These are phyloP conservation scores for Mimumesa dahlbomi DNA, from an alignment of 2,888 invertebrate genomes.

Conservation along the genomic window DNA sequence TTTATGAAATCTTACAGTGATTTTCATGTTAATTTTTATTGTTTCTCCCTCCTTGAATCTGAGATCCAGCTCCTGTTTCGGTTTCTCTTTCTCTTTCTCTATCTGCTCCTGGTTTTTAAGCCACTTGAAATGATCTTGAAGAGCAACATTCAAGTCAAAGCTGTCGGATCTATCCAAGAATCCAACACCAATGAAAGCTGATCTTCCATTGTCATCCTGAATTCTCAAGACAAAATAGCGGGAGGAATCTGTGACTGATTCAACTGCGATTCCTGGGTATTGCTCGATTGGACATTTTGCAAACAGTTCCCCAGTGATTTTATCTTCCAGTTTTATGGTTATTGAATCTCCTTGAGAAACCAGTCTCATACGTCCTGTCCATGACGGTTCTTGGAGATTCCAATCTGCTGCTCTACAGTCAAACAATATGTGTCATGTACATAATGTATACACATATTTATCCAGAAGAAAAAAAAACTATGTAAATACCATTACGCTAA, in stretches of 20 bases:
- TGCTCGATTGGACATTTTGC: slow-evolving; percentile 98
- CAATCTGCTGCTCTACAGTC: slow-evolving; percentile 96
- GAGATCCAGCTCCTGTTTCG: slow-evolving; percentile 92
- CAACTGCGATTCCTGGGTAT: slow-evolving; percentile 97
- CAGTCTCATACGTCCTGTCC: slow-evolving; percentile 97
- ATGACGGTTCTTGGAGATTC: slow-evolving; percentile 98
- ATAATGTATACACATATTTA: not conserved
- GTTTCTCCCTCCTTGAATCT: slow-evolving; percentile 99
- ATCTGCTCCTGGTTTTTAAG: slow-evolving; percentile 90
- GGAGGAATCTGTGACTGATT: slow-evolving; percentile 98
- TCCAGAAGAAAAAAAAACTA: not conserved
- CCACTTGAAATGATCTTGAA: slow-evolving; percentile 99
- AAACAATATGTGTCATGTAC: not conserved
- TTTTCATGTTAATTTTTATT: slow-evolving; percentile 99
- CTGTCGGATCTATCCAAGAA: slow-evolving; percentile 99
- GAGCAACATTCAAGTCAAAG: slow-evolving; percentile 98
- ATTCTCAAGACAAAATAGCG: slow-evolving; percentile 98
- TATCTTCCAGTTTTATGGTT: slow-evolving; percentile 97
- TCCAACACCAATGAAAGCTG: slow-evolving; percentile 97
- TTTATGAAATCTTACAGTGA: slow-evolving; percentile 89
- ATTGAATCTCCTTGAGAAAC: slow-evolving; percentile 94
- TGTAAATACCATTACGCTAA: too few relatives aligned
- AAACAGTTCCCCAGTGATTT: slow-evolving; percentile 94
- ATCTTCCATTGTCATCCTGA: slow-evolving; percentile 95
- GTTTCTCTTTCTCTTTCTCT: slow-evolving; percentile 89